phyloP scores from a whole-genome alignment of 2,797 vertebrate genomes.

The Pseudochirops cupreus region DNA sequence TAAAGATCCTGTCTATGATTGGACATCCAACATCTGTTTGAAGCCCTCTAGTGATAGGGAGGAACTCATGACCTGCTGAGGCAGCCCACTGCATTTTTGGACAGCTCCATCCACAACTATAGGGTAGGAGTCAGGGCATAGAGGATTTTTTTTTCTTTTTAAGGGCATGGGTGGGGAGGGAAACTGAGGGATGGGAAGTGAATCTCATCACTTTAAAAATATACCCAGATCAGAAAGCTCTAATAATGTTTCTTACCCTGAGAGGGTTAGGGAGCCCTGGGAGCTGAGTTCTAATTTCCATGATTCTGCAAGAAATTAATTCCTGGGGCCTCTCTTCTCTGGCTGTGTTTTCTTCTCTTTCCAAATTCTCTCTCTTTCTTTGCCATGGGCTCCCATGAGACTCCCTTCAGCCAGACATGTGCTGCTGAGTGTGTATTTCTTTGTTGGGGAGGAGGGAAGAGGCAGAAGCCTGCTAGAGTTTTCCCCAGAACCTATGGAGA shows the following conservation, averaged over 20 bases:
- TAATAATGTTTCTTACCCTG: neutral
- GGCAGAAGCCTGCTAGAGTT: neutral
- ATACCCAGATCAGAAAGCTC: neutral
- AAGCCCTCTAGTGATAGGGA: neutral
- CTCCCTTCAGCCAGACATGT: neutral
- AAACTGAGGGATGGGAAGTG: neutral
- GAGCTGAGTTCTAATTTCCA: conserved; percentile 8
- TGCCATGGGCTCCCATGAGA: neutral
- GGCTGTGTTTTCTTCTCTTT: neutral
- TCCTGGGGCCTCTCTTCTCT: neutral
- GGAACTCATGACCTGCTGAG: neutral
- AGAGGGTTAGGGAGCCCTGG: neutral
- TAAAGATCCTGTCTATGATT: neutral
- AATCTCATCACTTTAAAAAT: neutral
- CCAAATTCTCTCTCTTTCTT: conserved; percentile 3
- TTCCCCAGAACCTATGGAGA: neutral
- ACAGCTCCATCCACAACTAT: neutral
- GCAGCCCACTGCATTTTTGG: neutral
- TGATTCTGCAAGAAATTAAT: neutral
- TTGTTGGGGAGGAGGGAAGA: neutral
- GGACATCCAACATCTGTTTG: neutral
- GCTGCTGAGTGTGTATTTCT: neutral
- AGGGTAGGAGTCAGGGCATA: neutral
- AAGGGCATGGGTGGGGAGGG: neutral
- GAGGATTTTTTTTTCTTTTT: neutral